Evolutionary conservation across 2,113 vertebrate genomes (phyloP).

Genomic region (Phalacrocorax aristotelis): DNA sequence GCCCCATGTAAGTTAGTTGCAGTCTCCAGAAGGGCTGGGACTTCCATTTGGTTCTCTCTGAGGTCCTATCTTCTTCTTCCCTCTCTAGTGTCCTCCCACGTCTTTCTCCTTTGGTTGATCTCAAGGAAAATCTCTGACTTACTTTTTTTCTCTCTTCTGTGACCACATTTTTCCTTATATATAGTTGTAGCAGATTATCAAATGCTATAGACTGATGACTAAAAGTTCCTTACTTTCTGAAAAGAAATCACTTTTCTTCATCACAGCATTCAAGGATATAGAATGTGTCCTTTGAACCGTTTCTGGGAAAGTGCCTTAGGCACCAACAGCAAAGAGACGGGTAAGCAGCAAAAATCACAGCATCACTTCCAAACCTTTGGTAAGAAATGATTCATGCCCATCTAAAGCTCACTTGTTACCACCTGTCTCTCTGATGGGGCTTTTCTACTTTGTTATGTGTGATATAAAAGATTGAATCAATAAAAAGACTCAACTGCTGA

Average conservation of each 20-base stretch:
- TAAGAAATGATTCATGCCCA: not conserved
- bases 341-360: constrained; percentile 4
- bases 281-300: not conserved
- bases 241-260: not conserved
- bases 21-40: not conserved
- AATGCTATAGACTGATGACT: not conserved
- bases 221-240: not conserved
- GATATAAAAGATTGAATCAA: constrained; percentile 13
- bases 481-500: not conserved
- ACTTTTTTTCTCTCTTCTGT: not conserved
- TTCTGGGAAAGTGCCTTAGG: not conserved
- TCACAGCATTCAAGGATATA: not conserved
- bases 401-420: not conserved
- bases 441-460: not conserved
- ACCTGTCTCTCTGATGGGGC: not conserved
- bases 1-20: not conserved
- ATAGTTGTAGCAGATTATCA: not conserved
- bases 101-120: not conserved
- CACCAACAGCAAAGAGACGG: not conserved
- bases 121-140: not conserved
- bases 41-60: not conserved
- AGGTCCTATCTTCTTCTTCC: not conserved
- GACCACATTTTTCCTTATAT: not conserved
- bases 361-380: not conserved
- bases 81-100: not conserved